A percentile compares a stretch with the other conserved stretches of the same genome.
Evolutionary conservation across 2,797 vertebrate genomes (phyloP).

Genomic region (Rhinogobio ventralis): DNA sequence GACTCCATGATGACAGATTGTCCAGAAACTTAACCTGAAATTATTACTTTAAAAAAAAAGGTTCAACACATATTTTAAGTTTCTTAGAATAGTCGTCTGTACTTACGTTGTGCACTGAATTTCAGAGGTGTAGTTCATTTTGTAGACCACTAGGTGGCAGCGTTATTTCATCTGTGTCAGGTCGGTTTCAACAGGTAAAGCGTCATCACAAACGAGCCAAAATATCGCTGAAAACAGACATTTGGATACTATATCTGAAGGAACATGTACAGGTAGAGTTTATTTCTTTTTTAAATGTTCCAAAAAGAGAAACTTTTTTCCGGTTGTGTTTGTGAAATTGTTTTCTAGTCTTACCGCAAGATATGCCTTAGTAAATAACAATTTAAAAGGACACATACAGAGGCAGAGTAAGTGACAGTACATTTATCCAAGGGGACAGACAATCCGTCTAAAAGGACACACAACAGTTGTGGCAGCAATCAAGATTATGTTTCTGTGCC

Average conservation of each 20-base stretch:
- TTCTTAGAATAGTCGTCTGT: not conserved
- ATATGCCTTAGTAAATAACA: not conserved
- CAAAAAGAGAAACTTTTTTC: not conserved
- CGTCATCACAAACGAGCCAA: not conserved
- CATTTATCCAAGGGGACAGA: not conserved
- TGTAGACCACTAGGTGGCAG: constrained; percentile 28
- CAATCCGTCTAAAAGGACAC: not conserved
- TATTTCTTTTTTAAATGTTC: not conserved
- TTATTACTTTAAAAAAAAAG: not conserved
- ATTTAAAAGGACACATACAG: not conserved
- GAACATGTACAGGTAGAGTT: not conserved
- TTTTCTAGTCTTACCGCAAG: not conserved
- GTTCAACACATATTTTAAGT: not conserved
- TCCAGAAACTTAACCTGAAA: not conserved
- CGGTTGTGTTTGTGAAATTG: not conserved
- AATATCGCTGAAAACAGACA: not conserved
- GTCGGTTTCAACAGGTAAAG: not conserved
- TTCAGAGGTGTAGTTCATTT: not conserved
- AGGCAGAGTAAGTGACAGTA: not conserved
- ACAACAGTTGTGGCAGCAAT: not conserved
- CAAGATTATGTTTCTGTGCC: not conserved
- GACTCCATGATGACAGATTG: not conserved
- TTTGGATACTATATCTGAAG: not conserved
- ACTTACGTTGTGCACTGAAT: not conserved
- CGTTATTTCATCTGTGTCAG: not conserved